Evolutionary conservation across 2,797 vertebrate species (phyloP).

Genomic region (Liasis olivaceus): DNA sequence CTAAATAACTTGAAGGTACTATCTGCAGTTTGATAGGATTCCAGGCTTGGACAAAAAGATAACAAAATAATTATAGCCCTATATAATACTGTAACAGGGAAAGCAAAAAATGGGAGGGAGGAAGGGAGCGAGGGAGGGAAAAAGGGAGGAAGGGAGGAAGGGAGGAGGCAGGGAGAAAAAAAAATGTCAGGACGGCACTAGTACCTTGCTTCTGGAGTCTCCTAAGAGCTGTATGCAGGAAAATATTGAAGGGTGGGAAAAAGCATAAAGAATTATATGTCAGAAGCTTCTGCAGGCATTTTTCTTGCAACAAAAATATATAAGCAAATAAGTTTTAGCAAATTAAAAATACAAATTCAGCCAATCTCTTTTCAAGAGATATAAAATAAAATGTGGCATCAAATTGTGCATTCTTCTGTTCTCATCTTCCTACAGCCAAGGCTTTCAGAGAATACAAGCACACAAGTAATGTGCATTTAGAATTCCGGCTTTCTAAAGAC

Average conservation of each 20-base stretch:
- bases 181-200: conserved; percentile 78
- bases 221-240: conserved; percentile 95
- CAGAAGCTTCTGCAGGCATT: conserved; percentile 80
- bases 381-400: conserved; percentile 62
- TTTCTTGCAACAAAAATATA: conserved; percentile 79
- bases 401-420: conserved; percentile 14
- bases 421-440: background rate
- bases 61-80: conserved; percentile 50
- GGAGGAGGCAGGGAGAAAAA: conserved; percentile 73
- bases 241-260: conserved; percentile 84
- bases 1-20: background rate
- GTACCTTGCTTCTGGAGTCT: conserved; percentile 99
- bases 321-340: conserved; percentile 76
- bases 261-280: conserved; percentile 87
- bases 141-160: conserved; percentile 59
- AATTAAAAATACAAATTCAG: conserved; percentile 72
- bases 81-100: conserved; percentile 59
- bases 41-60: conserved; percentile 45
- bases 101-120: conserved; percentile 69
- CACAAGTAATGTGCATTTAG: background rate
- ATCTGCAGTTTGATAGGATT: conserved; percentile 48
- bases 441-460: background rate
- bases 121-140: conserved; percentile 69
- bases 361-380: conserved; percentile 66
- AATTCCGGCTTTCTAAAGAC: conserved; percentile 13